phyloP scores from a whole-genome alignment of 2,113 vertebrate species.

The Riparia riparia region DNA sequence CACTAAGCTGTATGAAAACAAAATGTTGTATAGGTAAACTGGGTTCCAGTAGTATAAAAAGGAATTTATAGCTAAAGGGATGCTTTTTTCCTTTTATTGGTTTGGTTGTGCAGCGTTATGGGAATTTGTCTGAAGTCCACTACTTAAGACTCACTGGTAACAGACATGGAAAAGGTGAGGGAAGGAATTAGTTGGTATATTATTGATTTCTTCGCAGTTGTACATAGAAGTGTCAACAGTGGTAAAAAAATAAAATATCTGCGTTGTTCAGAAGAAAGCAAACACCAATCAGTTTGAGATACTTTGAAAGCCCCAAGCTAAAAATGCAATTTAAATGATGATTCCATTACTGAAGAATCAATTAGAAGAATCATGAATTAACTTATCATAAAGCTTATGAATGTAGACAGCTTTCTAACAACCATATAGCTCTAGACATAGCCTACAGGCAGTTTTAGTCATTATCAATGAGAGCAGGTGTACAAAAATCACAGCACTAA shows the following conservation, averaged over 20 bases:
- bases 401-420: background rate
- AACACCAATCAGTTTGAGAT: background rate
- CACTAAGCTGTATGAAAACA: constrained; percentile 5
- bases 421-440: background rate
- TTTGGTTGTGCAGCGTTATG: constrained; percentile 48
- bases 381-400: constrained; percentile 20
- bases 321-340: background rate
- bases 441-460: constrained; percentile 26
- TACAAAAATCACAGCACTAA: constrained; percentile 1
- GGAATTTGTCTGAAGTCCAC: constrained; percentile 51
- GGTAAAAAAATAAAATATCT: constrained; percentile 42
- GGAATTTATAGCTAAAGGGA: constrained; percentile 21
- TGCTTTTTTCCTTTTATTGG: background rate
- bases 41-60: constrained; percentile 61
- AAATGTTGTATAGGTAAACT: constrained; percentile 48
- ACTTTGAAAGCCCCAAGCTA: constrained; percentile 11
- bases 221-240: constrained; percentile 25
- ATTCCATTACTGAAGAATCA: background rate
- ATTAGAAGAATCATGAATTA: constrained; percentile 38
- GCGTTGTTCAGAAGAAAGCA: constrained; percentile 18
- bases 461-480: constrained; percentile 29
- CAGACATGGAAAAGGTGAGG: background rate
- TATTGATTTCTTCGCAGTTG: constrained; percentile 21
- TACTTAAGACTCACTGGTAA: constrained; percentile 33
- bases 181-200: background rate